Conservation (phyloP, 2,797 vertebrate genomes). For the Mus minutoides region DNA sequence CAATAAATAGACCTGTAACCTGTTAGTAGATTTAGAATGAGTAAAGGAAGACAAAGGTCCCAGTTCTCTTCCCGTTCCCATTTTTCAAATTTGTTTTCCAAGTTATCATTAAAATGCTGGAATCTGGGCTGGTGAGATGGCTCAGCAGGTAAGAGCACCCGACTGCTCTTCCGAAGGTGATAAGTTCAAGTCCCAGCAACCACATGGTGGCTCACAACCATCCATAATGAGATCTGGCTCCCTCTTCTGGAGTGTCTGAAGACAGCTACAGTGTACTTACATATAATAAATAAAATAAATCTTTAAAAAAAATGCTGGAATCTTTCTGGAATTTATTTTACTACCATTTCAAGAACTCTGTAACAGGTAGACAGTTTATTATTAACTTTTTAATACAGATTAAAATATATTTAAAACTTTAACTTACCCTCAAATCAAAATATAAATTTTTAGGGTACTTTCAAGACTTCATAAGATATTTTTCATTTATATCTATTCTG, state of each 20-base stretch:
- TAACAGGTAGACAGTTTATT: background rate
- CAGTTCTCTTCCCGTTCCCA: background rate
- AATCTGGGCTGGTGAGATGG: too few species aligned
- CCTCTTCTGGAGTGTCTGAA: too few species aligned
- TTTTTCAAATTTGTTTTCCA: constrained; percentile 29
- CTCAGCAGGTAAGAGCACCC: too few species aligned
- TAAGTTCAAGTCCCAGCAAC: too few species aligned
- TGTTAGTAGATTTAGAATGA: background rate
- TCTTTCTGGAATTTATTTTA: constrained; percentile 51
- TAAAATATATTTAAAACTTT: constrained; percentile 38
- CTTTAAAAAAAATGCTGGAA: background rate
- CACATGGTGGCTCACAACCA: too few species aligned
- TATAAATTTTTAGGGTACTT: background rate
- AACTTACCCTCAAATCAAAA: background rate
- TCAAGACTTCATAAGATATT: constrained; percentile 43
- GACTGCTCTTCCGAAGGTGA: too few species aligned
- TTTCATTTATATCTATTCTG: constrained; percentile 27
- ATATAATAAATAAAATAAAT: too few species aligned
- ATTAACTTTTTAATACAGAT: constrained; percentile 32
- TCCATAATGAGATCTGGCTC: too few species aligned
- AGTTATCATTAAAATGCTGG: constrained; percentile 20
- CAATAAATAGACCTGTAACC: background rate
- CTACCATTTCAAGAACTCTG: background rate
- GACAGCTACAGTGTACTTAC: too few species aligned
- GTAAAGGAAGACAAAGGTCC: background rate